phyloP scores from a whole-genome alignment of 2,113 vertebrate species.

The Prunella fulvescens region DNA sequence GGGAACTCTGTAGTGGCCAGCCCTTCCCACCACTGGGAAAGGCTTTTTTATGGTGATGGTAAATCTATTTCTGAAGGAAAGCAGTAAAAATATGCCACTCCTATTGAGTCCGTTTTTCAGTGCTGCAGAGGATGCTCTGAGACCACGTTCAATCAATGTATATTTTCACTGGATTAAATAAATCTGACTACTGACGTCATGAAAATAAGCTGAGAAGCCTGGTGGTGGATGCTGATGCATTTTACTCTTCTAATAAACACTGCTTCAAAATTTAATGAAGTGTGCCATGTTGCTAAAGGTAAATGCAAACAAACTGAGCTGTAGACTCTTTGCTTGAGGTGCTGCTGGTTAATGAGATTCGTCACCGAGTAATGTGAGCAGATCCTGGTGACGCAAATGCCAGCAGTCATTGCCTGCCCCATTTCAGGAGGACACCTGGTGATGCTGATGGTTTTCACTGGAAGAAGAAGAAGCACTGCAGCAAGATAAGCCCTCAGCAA shows the following conservation, averaged over 20 bases:
- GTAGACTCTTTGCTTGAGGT: background rate
- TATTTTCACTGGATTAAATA: conserved; percentile 52
- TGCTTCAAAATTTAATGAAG: conserved; percentile 1
- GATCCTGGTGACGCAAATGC: conserved; percentile 11
- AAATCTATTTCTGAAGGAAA: background rate
- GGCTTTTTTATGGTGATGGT: background rate
- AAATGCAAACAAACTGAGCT: conserved; percentile 9
- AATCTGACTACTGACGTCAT: conserved; percentile 25
- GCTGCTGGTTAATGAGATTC: background rate
- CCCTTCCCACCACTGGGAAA: background rate
- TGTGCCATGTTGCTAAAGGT: background rate
- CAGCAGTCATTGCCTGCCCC: background rate
- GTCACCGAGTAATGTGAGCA: background rate
- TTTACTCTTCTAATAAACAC: conserved; percentile 31
- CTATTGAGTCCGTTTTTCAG: background rate
- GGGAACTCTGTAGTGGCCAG: background rate
- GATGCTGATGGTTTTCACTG: background rate
- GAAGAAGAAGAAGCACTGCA: background rate
- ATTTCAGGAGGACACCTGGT: background rate
- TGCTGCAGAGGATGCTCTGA: background rate
- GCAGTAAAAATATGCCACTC: background rate
- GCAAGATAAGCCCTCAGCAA: background rate
- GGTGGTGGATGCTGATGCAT: background rate
- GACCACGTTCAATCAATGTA: conserved; percentile 4
- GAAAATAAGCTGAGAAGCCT: conserved; percentile 33